Evolutionary conservation across 1,140 invertebrate genomes (phyloP).

Genomic region (Lepidurus apus): DNA sequence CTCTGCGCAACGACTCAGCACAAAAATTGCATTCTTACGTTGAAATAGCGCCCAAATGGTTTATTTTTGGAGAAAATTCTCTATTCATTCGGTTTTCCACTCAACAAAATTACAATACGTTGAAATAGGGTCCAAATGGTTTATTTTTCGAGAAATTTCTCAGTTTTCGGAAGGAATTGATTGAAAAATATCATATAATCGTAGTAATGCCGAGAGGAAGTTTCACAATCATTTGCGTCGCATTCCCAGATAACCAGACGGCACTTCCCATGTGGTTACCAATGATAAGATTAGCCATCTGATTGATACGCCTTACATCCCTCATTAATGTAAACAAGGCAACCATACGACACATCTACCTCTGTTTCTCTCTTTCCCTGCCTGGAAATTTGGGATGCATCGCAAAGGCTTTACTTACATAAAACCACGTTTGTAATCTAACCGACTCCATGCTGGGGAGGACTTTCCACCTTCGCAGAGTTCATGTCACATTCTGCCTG

Average conservation of each 20-base stretch:
- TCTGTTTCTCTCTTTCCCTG: background rate
- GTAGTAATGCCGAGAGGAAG: background rate
- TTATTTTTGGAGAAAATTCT: too few species aligned
- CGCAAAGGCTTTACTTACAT: background rate
- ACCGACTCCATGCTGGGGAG: background rate
- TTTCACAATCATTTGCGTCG: background rate
- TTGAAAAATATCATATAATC: background rate
- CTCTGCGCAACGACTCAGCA: too few species aligned
- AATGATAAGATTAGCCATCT: constrained; percentile 19
- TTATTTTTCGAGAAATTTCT: background rate
- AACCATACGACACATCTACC: background rate
- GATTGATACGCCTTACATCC: constrained; percentile 13
- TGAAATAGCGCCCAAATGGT: too few species aligned
- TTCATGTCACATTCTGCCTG: constrained; percentile 4
- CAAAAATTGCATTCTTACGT: too few species aligned
- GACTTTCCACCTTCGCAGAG: background rate
- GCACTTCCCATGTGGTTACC: constrained; percentile 17
- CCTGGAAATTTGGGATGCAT: background rate
- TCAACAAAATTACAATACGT: too few species aligned
- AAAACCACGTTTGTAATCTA: background rate
- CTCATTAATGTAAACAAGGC: constrained; percentile 22
- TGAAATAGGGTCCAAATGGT: too few species aligned
- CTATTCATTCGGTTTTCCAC: too few species aligned
- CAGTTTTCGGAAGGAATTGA: background rate
- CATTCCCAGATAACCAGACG: constrained; percentile 6